These are phyloP conservation scores for Pandion haliaetus DNA, from an alignment of 2,113 vertebrate genomes.

Conservation along the genomic window DNA sequence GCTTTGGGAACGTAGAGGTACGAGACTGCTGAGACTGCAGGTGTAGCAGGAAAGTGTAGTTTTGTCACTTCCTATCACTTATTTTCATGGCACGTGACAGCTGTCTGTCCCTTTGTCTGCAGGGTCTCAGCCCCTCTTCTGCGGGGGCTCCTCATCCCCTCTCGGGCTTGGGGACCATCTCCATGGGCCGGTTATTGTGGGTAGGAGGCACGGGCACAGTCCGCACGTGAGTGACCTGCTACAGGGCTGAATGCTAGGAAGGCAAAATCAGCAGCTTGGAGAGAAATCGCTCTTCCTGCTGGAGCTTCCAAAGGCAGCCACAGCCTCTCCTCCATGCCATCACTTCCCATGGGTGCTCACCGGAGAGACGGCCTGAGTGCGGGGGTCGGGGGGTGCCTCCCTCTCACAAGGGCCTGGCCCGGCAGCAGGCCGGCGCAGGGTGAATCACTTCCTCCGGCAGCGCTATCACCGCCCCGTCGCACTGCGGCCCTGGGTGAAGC, in stretches of 20 bases:
- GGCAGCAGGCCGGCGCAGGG: accelerated
- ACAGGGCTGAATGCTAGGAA: neutral
- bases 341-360: neutral
- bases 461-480: accelerated
- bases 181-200: neutral
- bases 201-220: accelerated
- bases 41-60: accelerated
- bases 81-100: neutral
- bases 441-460: neutral
- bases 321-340: accelerated
- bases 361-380: accelerated
- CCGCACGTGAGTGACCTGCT: accelerated
- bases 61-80: neutral
- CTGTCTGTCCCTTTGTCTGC: neutral
- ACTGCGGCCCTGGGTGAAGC: neutral
- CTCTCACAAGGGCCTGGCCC: neutral
- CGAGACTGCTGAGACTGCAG: neutral
- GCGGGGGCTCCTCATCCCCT: neutral
- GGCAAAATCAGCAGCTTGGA: neutral
- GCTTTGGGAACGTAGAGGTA: neutral
- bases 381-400: neutral
- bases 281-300: neutral
- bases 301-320: neutral
- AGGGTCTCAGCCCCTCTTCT: neutral
- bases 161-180: neutral